A percentile compares a stretch with the other conserved stretches of the same genome.
Evolutionary conservation across 2,113 vertebrate genomes (phyloP).

Genomic region (Geococcyx californianus): DNA sequence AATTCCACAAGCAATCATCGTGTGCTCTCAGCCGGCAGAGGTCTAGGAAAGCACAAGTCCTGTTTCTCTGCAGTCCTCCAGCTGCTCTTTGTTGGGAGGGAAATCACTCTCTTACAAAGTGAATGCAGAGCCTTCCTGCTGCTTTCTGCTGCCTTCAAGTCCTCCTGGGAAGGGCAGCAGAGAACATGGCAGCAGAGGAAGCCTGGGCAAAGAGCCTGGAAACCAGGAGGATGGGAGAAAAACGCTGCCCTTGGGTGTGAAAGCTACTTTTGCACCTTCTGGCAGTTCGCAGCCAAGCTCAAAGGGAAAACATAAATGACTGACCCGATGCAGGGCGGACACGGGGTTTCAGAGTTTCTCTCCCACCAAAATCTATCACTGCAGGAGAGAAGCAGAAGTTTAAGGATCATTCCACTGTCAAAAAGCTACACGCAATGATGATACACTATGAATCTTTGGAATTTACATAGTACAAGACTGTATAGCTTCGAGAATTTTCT

Average conservation of each 20-base stretch:
- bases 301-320: not conserved
- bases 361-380: not conserved
- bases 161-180: not conserved
- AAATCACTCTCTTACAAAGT: not conserved
- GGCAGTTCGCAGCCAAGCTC: constrained; percentile 25
- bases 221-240: not conserved
- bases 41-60: not conserved
- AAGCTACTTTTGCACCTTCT: not conserved
- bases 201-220: constrained; percentile 7
- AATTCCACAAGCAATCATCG: not conserved
- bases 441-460: not conserved
- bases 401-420: not conserved
- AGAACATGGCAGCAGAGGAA: not conserved
- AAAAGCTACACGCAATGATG: not conserved
- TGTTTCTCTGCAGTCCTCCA: not conserved
- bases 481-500: not conserved
- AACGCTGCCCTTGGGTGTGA: not conserved
- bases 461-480: not conserved
- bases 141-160: not conserved
- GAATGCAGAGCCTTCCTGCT: not conserved
- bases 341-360: not conserved
- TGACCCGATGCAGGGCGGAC: not conserved
- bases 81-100: not conserved
- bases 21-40: not conserved
- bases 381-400: not conserved